Evolutionary conservation across 2,797 vertebrate species (phyloP).

Genomic region (Centroberyx gerrardi): DNA sequence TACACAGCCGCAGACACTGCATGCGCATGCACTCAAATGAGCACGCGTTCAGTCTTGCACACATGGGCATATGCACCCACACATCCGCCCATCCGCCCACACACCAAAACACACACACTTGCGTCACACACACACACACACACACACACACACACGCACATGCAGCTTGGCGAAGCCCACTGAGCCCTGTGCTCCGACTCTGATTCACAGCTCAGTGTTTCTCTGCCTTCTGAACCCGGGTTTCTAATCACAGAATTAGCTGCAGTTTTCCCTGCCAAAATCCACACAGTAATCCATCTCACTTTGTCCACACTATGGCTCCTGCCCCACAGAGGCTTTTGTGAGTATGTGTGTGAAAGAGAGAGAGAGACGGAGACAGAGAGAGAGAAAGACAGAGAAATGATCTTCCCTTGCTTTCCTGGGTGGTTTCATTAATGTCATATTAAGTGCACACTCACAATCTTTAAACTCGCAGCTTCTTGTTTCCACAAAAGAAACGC

Average conservation of each 20-base stretch:
- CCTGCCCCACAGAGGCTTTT: conserved; percentile 61
- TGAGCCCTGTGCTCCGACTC: conserved; percentile 42
- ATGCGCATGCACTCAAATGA: conserved; percentile 15
- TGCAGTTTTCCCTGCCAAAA: conserved; percentile 76
- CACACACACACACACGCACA: conserved; percentile 13
- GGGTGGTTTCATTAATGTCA: conserved; percentile 70
- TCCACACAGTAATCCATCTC: conserved; percentile 83
- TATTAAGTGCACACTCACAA: conserved; percentile 59
- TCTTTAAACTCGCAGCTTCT: conserved; percentile 48
- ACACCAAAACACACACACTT: conserved; percentile 10
- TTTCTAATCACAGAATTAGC: conserved; percentile 87
- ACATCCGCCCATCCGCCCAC: conserved; percentile 7
- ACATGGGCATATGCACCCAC: conserved; percentile 3
- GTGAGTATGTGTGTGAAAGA: conserved; percentile 46
- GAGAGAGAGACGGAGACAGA: conserved; percentile 2
- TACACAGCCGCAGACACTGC: neutral
- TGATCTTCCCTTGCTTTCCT: conserved; percentile 53
- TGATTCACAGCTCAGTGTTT: conserved; percentile 78
- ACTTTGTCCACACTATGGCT: conserved; percentile 80
- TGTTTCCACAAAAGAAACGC: conserved; percentile 56
- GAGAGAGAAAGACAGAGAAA: conserved; percentile 45
- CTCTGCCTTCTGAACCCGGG: conserved; percentile 74
- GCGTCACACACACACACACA: conserved; percentile 15
- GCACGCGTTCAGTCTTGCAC: neutral
- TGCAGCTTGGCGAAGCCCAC: conserved; percentile 26